Evolutionary conservation across 1,140 invertebrate genomes (phyloP), one percentile per base, ranked within the genome.

Genomic region (Camponotus pennsylvanicus): DNA sequence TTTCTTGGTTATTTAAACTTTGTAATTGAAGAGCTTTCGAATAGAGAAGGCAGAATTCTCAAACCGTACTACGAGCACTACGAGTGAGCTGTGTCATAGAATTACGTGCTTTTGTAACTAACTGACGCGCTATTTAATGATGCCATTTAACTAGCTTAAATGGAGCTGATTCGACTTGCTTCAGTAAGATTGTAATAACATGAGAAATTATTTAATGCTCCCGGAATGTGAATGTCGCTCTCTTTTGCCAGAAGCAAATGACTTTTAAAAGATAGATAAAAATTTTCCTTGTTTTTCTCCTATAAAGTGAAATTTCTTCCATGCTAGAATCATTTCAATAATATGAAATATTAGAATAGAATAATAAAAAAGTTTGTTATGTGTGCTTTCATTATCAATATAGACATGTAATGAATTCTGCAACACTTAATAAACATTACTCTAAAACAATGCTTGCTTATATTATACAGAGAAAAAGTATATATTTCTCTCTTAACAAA

Each of bases 141-240:
- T 37, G 61, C 32, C 32, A 52, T 78, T 78, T 66, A 78, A 78
- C 40, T 52, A 79, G 61, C 49, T 52, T 52, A 79, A 61, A 67
- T 67, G 37, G 61, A n/a, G n/a, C 27, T 79, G 76, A 45, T 67
- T 79, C 32, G 42, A 49, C 21, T 78, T 78, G 61, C n/a, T 27
- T 40, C 78, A 34, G 7, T 55, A 82, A 71, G 45, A 82, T 57
- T 34, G 37, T 69, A 82, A 71, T 67, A 82, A 71, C 55, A 66
- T 67, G 63, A 70, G 67, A 82, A 82, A 59, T 82, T 82, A 82
- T 70, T 69, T 70, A 82, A 69, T 82, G 27, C 49, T 32, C 67
- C 0, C 49, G 78, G 40, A 21, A 78, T 49, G 27, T 27, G 5
- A 66, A 66, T 61, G 42, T 27, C 21, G 21, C 27, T 77, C 57